These are phyloP conservation scores for Serrognathus titanus DNA, from an alignment of 2,888 invertebrate species.

Conservation along the genomic window DNA sequence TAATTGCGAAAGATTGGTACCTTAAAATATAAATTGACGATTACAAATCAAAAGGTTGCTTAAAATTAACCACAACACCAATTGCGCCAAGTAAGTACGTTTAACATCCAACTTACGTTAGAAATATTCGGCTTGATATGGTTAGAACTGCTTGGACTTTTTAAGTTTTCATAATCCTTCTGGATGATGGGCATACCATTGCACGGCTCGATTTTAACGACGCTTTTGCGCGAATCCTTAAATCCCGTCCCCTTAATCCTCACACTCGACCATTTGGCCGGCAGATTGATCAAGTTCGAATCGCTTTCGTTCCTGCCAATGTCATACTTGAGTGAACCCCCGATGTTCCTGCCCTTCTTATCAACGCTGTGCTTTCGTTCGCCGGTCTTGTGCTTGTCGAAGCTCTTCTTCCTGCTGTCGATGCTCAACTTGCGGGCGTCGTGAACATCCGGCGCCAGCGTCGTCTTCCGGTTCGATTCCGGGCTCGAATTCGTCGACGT, in stretches of 20 bases:
- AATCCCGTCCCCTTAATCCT: slow-evolving; percentile 62
- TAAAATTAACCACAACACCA: too few relatives aligned
- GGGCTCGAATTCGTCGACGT: slow-evolving; percentile 38
- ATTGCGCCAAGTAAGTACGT: too few relatives aligned
- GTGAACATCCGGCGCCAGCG: slow-evolving; percentile 5
- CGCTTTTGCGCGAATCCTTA: slow-evolving; percentile 61
- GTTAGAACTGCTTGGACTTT: slow-evolving; percentile 32
- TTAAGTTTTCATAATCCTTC: slow-evolving; percentile 38
- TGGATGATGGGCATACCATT: slow-evolving; percentile 51
- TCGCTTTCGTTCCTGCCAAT: slow-evolving; percentile 42
- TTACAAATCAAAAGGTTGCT: too few relatives aligned
- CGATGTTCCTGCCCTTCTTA: slow-evolving; percentile 28
- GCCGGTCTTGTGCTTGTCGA: slow-evolving; percentile 10
- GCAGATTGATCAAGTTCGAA: slow-evolving; percentile 39
- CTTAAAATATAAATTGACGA: too few relatives aligned
- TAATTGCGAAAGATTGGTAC: too few relatives aligned
- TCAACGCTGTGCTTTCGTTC: slow-evolving; percentile 23
- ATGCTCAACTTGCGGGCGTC: slow-evolving; percentile 16
- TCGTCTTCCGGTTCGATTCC: slow-evolving; percentile 27
- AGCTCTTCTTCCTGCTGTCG: slow-evolving; percentile 11
- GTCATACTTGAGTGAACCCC: slow-evolving; percentile 46
- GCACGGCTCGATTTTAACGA: slow-evolving; percentile 63
- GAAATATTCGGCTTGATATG: slow-evolving; percentile 44
- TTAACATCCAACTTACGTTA: slow-evolving; percentile 41
- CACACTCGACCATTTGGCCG: slow-evolving; percentile 63